phyloP scores from a whole-genome alignment of 2,888 invertebrate species.

The Andrena haemorrhoa region DNA sequence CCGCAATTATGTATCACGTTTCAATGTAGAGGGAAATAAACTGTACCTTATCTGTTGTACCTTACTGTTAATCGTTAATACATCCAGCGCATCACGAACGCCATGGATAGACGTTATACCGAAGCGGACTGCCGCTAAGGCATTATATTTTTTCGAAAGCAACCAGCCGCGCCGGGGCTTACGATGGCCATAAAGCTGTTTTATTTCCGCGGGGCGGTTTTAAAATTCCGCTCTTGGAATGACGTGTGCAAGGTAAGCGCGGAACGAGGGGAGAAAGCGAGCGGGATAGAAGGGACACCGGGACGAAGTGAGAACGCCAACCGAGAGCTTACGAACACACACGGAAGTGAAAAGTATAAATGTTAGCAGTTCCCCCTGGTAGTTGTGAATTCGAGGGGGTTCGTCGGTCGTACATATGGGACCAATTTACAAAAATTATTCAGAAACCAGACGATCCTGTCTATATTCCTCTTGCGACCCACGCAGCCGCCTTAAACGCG shows the following conservation, averaged over 20 bases:
- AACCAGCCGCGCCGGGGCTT: conserved; percentile 64
- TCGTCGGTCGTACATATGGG: conserved; percentile 78
- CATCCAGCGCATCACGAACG: conserved; percentile 54
- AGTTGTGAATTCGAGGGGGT: conserved; percentile 76
- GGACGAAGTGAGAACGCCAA: conserved; percentile 53
- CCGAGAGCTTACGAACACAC: conserved; percentile 39
- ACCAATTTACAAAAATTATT: conserved; percentile 82
- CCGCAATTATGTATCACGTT: neutral
- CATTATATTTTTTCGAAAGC: conserved; percentile 76
- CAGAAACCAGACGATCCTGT: conserved; percentile 67
- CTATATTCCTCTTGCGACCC: conserved; percentile 44
- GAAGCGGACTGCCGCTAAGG: conserved; percentile 61
- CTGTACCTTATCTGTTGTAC: neutral
- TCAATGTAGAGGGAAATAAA: neutral
- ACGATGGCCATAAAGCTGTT: conserved; percentile 79
- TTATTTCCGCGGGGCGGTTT: conserved; percentile 79
- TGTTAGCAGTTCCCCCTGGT: conserved; percentile 63
- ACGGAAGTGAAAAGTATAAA: conserved; percentile 60
- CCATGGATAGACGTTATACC: conserved; percentile 44
- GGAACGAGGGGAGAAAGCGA: conserved; percentile 36
- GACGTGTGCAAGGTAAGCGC: conserved; percentile 58
- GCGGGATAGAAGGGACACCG: conserved; percentile 52
- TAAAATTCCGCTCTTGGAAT: conserved; percentile 78
- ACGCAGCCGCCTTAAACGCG: conserved; percentile 66
- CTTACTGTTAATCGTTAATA: conserved; percentile 59